phyloP scores from a whole-genome alignment of 2,113 vertebrate species.

The Megaceryle torquata region DNA sequence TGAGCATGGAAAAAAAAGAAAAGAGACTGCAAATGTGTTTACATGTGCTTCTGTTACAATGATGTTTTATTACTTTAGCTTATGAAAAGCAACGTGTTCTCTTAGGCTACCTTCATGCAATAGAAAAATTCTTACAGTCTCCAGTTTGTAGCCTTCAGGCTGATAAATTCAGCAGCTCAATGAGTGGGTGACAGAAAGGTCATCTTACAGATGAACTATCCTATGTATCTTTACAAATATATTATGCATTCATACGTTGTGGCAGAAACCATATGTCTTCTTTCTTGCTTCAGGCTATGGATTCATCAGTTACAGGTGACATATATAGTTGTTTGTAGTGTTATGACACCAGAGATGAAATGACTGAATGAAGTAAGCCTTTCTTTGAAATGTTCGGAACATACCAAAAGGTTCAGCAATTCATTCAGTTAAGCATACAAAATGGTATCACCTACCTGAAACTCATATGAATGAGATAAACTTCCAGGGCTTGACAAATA shows the following conservation, averaged over 20 bases:
- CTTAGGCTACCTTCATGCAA: neutral
- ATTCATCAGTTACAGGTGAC: neutral
- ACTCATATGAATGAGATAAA: neutral
- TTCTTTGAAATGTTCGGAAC: neutral
- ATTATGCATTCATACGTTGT: neutral
- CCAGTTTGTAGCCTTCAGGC: neutral
- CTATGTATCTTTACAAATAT: neutral
- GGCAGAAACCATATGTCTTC: neutral
- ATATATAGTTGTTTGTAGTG: neutral
- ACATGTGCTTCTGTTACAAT: neutral
- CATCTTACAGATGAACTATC: neutral
- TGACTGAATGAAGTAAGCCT: neutral
- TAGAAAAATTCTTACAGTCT: neutral
- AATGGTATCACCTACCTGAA: neutral
- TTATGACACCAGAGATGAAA: neutral
- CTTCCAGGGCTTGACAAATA: neutral
- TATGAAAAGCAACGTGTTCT: neutral
- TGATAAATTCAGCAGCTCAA: neutral
- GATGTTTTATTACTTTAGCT: neutral
- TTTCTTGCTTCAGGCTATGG: neutral
- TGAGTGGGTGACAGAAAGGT: neutral
- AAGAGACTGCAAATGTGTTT: neutral
- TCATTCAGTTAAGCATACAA: neutral
- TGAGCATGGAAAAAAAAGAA: neutral
- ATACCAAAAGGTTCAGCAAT: neutral